A percentile compares a stretch with the other conserved stretches of the same genome.
phyloP scores from a whole-genome alignment of 2,888 invertebrate genomes.

The Megamerina dolium region DNA sequence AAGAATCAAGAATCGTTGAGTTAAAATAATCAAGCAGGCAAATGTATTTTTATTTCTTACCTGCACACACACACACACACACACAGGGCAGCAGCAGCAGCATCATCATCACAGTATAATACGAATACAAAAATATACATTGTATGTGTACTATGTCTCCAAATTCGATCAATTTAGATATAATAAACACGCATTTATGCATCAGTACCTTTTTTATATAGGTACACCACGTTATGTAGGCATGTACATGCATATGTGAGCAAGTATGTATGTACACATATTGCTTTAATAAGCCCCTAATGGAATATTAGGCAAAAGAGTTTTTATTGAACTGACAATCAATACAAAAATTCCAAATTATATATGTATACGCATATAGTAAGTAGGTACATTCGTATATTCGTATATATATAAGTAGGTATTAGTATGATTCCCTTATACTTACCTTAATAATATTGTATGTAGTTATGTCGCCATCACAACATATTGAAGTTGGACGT shows the following conservation, averaged over 20 bases:
- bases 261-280: too few relatives aligned
- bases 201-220: conserved; percentile 17
- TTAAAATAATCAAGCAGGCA: neutral
- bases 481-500: too few relatives aligned
- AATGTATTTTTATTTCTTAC: neutral
- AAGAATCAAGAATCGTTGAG: too few relatives aligned
- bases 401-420: too few relatives aligned
- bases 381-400: too few relatives aligned
- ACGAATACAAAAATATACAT: neutral
- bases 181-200: conserved; percentile 18
- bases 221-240: too few relatives aligned
- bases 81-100: neutral
- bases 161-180: conserved; percentile 23
- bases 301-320: conserved; percentile 40
- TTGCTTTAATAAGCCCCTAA: conserved; percentile 39
- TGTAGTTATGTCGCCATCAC: too few relatives aligned
- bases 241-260: too few relatives aligned
- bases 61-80: neutral
- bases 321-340: too few relatives aligned
- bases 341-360: conserved; percentile 21
- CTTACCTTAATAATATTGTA: too few relatives aligned
- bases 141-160: conserved; percentile 16
- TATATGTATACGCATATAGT: too few relatives aligned
- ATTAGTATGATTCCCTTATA: too few relatives aligned
- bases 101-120: neutral